phyloP scores from a whole-genome alignment of 2,888 invertebrate species.

The Torymus tubicola region DNA sequence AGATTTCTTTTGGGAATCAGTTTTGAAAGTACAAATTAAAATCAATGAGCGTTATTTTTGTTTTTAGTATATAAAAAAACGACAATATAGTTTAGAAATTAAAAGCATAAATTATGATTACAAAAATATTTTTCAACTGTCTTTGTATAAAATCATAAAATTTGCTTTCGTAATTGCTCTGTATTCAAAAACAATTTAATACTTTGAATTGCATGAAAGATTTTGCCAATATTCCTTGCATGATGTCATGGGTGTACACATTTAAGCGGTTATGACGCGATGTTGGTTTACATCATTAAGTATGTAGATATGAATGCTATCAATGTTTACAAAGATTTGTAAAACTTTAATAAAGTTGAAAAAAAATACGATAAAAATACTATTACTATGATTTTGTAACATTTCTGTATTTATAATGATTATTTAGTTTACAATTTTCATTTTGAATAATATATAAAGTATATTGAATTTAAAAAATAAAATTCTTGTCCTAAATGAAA shows the following conservation, averaged over 20 bases:
- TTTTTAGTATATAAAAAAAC: conserved; percentile 23
- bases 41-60: conserved; percentile 39
- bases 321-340: conserved; percentile 33
- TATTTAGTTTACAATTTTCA: too few species aligned
- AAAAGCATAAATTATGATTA: conserved; percentile 6
- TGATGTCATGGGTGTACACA: conserved; percentile 30
- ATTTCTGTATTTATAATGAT: too few species aligned
- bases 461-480: conserved; percentile 4
- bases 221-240: conserved; percentile 27
- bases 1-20: conserved; percentile 50
- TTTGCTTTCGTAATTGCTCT: neutral
- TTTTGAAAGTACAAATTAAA: conserved; percentile 53
- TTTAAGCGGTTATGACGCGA: conserved; percentile 13
- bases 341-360: conserved; percentile 48
- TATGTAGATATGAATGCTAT: conserved; percentile 23
- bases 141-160: conserved; percentile 11
- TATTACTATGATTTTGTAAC: too few species aligned
- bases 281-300: conserved; percentile 25
- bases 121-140: conserved; percentile 19
- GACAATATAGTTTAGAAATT: conserved; percentile 8
- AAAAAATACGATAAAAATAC: conserved; percentile 13
- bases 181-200: neutral
- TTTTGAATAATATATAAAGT: too few species aligned
- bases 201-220: neutral
- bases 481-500: neutral